A percentile compares a stretch with the other conserved stretches of the same genome.
Evolutionary conservation across 2,888 invertebrate genomes (phyloP).

Genomic region (Pilophorus perplexus): DNA sequence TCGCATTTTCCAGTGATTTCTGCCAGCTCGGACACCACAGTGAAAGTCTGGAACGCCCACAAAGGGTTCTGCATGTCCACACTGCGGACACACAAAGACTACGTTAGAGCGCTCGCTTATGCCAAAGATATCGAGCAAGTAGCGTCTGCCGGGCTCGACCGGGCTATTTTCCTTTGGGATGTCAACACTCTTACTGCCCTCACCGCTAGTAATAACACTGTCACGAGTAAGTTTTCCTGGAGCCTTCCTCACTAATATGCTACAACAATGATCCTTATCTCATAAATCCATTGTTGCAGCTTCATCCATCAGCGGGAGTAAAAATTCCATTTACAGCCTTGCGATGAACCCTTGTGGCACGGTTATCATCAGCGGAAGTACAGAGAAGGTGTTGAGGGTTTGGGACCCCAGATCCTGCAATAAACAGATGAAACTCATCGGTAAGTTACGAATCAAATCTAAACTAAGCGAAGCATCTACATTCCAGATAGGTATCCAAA

Average conservation of each 20-base stretch:
- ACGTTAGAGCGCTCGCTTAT: conserved; percentile 96
- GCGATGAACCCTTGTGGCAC: conserved; percentile 97
- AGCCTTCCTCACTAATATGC: too few relatives aligned
- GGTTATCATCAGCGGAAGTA: conserved; percentile 93
- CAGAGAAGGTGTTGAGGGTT: conserved; percentile 88
- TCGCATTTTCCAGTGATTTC: conserved; percentile 90
- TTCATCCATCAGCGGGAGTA: conserved; percentile 92
- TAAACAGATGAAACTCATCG: conserved; percentile 92
- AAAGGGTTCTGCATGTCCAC: conserved; percentile 99
- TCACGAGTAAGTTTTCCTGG: conserved; percentile 82
- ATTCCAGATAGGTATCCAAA: too few relatives aligned
- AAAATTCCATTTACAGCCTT: conserved; percentile 97
- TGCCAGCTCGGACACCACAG: conserved; percentile 98
- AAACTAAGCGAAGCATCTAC: too few relatives aligned
- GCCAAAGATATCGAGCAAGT: conserved; percentile 94
- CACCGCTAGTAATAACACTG: conserved; percentile 97
- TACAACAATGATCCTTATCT: too few relatives aligned
- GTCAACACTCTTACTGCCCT: conserved; percentile 95
- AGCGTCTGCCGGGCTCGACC: conserved; percentile 95
- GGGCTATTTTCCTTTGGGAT: conserved; percentile 97
- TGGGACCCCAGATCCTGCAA: conserved; percentile 97
- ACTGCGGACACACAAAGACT: conserved; percentile 94
- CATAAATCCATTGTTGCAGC: too few relatives aligned
- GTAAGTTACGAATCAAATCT: too few relatives aligned
- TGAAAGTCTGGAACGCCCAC: conserved; percentile 99